phyloP scores from a whole-genome alignment of 2,113 vertebrate species.

The Pachycephala philippinensis region DNA sequence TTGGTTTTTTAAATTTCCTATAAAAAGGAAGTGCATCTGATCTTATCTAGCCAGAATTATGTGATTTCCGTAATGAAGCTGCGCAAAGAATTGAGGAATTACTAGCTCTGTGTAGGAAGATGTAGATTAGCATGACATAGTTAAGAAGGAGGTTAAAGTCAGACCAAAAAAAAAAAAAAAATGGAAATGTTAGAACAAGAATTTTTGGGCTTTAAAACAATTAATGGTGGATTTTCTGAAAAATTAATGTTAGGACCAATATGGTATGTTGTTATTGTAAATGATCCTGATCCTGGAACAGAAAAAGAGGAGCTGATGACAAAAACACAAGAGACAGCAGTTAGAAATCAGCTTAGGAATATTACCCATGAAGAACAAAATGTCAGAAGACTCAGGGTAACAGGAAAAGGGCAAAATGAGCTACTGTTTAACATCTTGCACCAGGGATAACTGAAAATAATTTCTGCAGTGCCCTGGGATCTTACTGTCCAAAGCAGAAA shows the following conservation, averaged over 20 bases:
- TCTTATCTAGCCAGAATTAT: not conserved
- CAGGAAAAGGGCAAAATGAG: not conserved
- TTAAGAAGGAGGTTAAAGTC: not conserved
- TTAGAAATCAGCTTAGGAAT: not conserved
- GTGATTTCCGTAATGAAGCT: not conserved
- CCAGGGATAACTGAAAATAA: not conserved
- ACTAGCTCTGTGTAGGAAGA: not conserved
- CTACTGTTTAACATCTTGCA: not conserved
- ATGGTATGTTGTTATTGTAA: not conserved
- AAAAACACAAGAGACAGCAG: not conserved
- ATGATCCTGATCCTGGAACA: not conserved
- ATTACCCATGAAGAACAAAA: not conserved
- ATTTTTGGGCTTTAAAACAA: not conserved
- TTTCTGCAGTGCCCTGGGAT: not conserved
- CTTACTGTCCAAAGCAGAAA: not conserved
- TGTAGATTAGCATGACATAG: not conserved
- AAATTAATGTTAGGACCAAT: not conserved
- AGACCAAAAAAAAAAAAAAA: not conserved
- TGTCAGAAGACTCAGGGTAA: not conserved
- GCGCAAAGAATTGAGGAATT: not conserved
- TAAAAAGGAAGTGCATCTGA: not conserved
- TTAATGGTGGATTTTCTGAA: not conserved
- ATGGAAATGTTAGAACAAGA: not conserved
- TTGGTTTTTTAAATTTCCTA: not conserved
- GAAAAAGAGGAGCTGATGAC: not conserved